A percentile compares a stretch with the other conserved stretches of the same genome.
phyloP scores from a whole-genome alignment of 2,113 vertebrate species.

The Cochlearius cochlearius region DNA sequence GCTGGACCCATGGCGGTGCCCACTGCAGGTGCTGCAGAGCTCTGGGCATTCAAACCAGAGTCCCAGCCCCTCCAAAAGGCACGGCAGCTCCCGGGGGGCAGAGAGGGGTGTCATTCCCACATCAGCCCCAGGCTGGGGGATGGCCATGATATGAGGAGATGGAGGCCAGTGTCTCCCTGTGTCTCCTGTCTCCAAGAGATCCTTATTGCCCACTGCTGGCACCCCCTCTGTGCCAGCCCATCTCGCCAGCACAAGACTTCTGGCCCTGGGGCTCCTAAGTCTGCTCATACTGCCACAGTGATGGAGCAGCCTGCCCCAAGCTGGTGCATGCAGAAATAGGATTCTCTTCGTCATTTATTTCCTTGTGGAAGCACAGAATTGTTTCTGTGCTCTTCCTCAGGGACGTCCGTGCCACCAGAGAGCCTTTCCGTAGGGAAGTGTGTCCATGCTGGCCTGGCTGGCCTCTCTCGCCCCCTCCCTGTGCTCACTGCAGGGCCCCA shows the following conservation, averaged over 20 bases:
- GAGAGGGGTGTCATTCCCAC: too few species aligned
- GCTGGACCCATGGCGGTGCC: background rate
- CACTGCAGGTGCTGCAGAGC: background rate
- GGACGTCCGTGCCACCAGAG: too few species aligned
- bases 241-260: background rate
- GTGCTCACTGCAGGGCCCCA: background rate
- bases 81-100: background rate
- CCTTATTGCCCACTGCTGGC: too few species aligned
- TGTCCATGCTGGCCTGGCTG: background rate
- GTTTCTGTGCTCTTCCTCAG: background rate
- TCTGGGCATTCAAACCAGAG: background rate
- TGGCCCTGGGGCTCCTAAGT: background rate
- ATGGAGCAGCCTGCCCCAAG: background rate
- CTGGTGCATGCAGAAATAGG: background rate
- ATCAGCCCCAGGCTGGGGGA: too few species aligned
- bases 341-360: background rate
- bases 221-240: background rate
- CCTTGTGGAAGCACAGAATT: background rate
- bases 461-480: background rate
- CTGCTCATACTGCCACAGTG: background rate
- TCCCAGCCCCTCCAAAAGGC: background rate
- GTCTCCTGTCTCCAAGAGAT: too few species aligned
- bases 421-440: background rate
- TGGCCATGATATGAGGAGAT: too few species aligned
- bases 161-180: too few species aligned